Percentiles rank a stretch among this genome's conserved stretches.
These are phyloP conservation scores for Bombus terrestris DNA, from an alignment of 1,140 invertebrate species.

Conservation along the genomic window DNA sequence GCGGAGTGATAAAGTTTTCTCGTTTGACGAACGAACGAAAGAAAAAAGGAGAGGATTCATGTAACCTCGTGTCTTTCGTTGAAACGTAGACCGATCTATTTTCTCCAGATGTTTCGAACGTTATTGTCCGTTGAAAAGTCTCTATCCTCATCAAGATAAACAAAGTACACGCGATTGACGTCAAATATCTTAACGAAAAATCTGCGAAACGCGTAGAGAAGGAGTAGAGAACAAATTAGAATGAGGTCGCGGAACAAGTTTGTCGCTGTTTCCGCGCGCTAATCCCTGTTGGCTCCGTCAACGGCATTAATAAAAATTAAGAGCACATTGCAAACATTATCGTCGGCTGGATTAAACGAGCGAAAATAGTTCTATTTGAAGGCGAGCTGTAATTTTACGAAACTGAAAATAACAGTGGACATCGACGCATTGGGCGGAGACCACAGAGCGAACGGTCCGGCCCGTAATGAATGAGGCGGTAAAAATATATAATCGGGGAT, in stretches of 20 bases:
- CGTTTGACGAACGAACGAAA: background rate
- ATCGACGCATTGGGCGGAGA: background rate
- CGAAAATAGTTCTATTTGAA: background rate
- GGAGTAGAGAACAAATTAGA: background rate
- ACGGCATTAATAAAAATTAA: background rate
- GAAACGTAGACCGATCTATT: conserved; percentile 9
- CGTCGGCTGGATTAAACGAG: background rate
- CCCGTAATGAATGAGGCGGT: conserved; percentile 52
- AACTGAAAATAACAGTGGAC: conserved; percentile 54
- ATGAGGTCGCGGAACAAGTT: conserved; percentile 31
- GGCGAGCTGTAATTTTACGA: background rate
- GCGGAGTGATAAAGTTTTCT: background rate
- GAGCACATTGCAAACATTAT: background rate
- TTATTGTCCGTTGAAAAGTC: background rate
- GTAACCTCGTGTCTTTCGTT: background rate
- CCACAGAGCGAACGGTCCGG: background rate
- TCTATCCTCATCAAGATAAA: background rate
- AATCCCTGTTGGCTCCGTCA: background rate
- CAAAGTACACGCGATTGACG: conserved; percentile 16
- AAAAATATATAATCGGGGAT: conserved; percentile 56
- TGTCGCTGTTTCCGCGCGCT: background rate
- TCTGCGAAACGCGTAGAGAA: background rate
- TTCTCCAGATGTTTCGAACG: background rate
- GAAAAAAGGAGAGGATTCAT: background rate
- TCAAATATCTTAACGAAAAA: conserved; percentile 16